Percentiles rank a stretch among this genome's conserved stretches.
Conservation (phyloP, 2,113 vertebrate genomes). For the Machaerirhynchus nigripectus region DNA sequence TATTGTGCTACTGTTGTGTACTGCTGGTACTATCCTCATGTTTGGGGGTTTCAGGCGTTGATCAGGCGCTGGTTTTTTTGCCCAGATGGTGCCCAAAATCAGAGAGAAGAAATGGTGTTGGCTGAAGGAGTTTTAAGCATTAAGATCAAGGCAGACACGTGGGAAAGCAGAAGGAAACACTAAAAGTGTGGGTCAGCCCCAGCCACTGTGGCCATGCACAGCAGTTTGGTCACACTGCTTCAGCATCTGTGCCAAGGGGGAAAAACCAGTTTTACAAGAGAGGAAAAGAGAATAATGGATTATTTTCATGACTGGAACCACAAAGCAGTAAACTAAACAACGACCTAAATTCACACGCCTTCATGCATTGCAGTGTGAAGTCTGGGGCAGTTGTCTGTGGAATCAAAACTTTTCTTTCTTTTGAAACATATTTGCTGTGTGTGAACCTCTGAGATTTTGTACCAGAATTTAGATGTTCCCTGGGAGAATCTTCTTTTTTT, state of each 20-base stretch:
- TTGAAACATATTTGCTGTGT: background rate
- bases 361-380: background rate
- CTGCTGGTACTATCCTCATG: background rate
- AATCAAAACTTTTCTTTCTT: background rate
- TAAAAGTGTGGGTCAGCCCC: background rate
- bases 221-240: background rate
- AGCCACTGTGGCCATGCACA: background rate
- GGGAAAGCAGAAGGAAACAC: background rate
- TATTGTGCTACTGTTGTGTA: background rate
- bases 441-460: background rate
- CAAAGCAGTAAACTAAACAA: background rate
- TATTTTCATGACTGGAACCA: background rate
- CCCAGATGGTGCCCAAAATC: background rate
- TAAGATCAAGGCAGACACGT: background rate
- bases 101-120: background rate
- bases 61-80: too few relatives aligned
- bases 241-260: background rate
- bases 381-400: background rate
- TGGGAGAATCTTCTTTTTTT: background rate
- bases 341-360: background rate
- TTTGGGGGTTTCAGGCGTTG: background rate
- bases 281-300: background rate
- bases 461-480: background rate
- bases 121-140: background rate
- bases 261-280: background rate